Evolutionary conservation across 2,113 vertebrate genomes (phyloP).

Genomic region (Sclerurus mexicanus): DNA sequence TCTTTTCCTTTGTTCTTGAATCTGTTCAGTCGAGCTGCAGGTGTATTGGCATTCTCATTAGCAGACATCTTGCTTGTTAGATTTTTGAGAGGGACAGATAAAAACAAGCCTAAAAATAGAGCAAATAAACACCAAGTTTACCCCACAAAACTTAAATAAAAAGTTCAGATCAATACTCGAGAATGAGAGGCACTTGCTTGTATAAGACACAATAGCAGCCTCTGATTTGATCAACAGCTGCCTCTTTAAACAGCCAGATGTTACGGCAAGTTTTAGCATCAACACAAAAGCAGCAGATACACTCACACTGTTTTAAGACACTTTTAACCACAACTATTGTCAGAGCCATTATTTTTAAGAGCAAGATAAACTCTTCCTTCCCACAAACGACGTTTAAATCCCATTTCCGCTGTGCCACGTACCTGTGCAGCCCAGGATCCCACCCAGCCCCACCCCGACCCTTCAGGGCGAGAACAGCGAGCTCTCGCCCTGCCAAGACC

Average conservation of each 20-base stretch:
- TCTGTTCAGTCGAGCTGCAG: conserved; percentile 79
- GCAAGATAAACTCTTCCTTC: not conserved
- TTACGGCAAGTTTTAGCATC: not conserved
- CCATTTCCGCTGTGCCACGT: accelerated
- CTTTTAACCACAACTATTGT: not conserved
- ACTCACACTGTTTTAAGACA: not conserved
- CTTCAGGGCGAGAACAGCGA: accelerated
- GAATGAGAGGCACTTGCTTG: accelerated
- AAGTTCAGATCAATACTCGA: accelerated
- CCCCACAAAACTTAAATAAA: not conserved
- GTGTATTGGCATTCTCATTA: conserved; percentile 72
- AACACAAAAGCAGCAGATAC: not conserved
- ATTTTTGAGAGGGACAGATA: not conserved
- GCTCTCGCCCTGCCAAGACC: accelerated
- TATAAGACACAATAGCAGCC: not conserved
- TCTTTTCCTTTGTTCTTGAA: conserved; percentile 97
- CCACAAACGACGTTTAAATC: accelerated
- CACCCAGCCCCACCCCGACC: not conserved
- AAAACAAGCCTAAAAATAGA: not conserved
- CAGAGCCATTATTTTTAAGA: not conserved
- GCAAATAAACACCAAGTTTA: not conserved
- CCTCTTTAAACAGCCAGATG: not conserved
- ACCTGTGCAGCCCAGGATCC: accelerated
- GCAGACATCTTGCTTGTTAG: conserved; percentile 78
- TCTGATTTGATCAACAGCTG: not conserved